Evolutionary conservation across 2,113 vertebrate genomes (phyloP), one percentile per base, ranked within the genome.

Genomic region (Catharus bicknelli): DNA sequence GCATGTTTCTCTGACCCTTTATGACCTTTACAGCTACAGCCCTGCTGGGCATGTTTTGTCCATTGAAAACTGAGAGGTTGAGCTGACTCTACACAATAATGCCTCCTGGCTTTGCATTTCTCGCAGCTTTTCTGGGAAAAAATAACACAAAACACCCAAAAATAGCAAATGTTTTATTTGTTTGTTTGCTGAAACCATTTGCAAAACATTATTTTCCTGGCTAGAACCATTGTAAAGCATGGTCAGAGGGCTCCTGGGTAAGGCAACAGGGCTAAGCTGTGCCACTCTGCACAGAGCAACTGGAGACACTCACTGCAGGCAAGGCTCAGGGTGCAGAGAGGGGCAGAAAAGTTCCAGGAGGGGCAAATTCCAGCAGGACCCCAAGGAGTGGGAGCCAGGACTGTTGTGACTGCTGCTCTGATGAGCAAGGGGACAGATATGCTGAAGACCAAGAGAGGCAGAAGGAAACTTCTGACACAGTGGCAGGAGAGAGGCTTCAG

Each of bases 221-320:
- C n/a, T 55, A 15, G 58, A 90, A 42, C 10, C 9, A 48, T 7
- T 18, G 38, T 7, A 64, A 48, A 89, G 7, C 19, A 34, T 27
- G 30, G 58, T 67, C 27, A 43, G 17, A 89, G 16, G 29, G 16
- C 45, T 73, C 18, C 42, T 22, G 16, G 13, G 40, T 25, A 74
- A 74, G 23, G 26, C 27, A 82, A 22, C 15, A 64, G 58, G 69
- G 5, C 17, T 32, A 48, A 94, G 43, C 20, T 26, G 48, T 26
- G 26, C 11, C 58, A 32, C 18, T 19, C 21, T 4, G 2, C 45
- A 36, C 16, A 32, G 45, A 59, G 19, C 23, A 67, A 13, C 12
- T 3, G 23, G 25, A 29, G 20, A 30, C 8, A 6, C 22, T 30
- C 4, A 4, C 14, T 5, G 1, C 8, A 62, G 5, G 2, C 5